Evolutionary conservation across 2,888 invertebrate genomes (phyloP).

Genomic region (Neria commutata): DNA sequence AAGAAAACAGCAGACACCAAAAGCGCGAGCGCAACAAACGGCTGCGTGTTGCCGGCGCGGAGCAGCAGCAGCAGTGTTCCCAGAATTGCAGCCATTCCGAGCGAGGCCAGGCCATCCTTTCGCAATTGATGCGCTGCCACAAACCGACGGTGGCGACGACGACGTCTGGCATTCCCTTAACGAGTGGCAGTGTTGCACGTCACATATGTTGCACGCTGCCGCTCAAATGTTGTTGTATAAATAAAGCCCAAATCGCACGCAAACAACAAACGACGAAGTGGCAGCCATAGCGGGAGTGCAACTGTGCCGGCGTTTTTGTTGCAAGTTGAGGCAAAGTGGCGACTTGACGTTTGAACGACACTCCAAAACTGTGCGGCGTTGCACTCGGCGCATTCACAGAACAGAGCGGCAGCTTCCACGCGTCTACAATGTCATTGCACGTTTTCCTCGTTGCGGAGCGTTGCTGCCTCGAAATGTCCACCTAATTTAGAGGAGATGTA

Average conservation of each 20-base stretch:
- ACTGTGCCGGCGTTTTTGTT: not conserved
- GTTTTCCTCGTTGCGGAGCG: too few species aligned
- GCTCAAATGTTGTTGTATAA: too few species aligned
- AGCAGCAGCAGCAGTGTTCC: conserved; percentile 49
- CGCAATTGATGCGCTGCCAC: too few species aligned
- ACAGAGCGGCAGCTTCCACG: too few species aligned
- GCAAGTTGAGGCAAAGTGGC: not conserved
- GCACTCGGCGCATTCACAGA: too few species aligned
- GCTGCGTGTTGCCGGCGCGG: conserved; percentile 37
- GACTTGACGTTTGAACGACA: conserved; percentile 6
- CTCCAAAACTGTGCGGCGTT: too few species aligned
- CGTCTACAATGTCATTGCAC: too few species aligned
- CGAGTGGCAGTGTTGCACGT: not conserved
- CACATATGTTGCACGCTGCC: not conserved
- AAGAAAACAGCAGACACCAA: conserved; percentile 49
- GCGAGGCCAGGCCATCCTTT: too few species aligned
- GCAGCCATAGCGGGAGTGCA: not conserved
- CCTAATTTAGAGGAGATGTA: too few species aligned
- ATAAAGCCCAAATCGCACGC: not conserved
- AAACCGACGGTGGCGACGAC: too few species aligned
- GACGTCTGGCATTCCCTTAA: not conserved
- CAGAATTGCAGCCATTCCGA: conserved; percentile 50
- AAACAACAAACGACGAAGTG: not conserved
- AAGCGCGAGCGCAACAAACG: conserved; percentile 11
- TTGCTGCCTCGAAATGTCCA: too few species aligned